These are phyloP conservation scores for Pseudobourletiella spinata DNA, from an alignment of 1,140 invertebrate genomes.

Conservation along the genomic window DNA sequence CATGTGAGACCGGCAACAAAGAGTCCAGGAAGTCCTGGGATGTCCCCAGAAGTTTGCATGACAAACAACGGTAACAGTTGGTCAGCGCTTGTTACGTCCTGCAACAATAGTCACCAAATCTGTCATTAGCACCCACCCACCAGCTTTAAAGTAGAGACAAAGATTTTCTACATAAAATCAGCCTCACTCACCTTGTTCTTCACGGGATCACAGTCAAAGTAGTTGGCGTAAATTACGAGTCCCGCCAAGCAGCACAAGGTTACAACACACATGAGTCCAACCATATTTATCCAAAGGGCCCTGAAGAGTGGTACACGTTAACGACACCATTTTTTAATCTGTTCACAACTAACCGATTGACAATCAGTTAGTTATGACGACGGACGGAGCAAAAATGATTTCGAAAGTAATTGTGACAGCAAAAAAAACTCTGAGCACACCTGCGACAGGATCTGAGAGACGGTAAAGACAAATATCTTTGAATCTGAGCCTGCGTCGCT, in stretches of 20 bases:
- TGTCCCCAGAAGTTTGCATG: conserved; percentile 42
- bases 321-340: not conserved
- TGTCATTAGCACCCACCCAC: conserved; percentile 53
- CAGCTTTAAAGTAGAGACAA: not conserved
- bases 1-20: conserved; percentile 45
- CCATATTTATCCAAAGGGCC: conserved; percentile 42
- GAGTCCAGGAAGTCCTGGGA: conserved; percentile 33
- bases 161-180: not conserved
- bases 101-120: not conserved
- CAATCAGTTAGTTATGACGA: not conserved
- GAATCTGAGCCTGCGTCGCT: conserved; percentile 73
- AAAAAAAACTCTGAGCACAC: not conserved
- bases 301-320: conserved; percentile 10
- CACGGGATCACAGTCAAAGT: conserved; percentile 22
- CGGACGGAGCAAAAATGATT: not conserved
- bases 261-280: conserved; percentile 11
- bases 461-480: conserved; percentile 28
- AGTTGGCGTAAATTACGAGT: conserved; percentile 12
- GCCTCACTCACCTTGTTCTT: not conserved
- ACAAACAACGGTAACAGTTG: conserved; percentile 44
- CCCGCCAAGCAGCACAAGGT: conserved; percentile 27
- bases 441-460: no score
- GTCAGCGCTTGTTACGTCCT: conserved; percentile 36
- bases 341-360: no score
- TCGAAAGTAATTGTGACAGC: not conserved